Evolutionary conservation across 2,888 invertebrate genomes (phyloP).

Genomic region (Erynnis tages): DNA sequence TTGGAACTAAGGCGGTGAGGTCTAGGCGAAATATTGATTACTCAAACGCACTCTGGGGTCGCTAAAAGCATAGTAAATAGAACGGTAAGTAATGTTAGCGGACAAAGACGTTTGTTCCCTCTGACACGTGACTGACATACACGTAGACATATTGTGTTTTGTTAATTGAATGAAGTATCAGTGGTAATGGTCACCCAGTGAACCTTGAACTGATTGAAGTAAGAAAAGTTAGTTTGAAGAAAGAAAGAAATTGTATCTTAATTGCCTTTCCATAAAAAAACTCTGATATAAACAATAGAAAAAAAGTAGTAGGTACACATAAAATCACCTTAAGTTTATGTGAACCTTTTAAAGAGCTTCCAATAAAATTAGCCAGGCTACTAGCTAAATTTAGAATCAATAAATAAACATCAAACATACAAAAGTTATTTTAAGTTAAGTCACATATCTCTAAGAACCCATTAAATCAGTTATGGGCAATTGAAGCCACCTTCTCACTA

Average conservation of each 20-base stretch:
- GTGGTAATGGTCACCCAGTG: neutral
- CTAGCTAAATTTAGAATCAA: too few species aligned
- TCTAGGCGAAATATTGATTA: constrained; percentile 50
- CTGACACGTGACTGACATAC: constrained; percentile 44
- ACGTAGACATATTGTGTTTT: neutral
- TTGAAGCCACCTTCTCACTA: constrained; percentile 12
- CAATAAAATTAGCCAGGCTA: too few species aligned
- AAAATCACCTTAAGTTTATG: too few species aligned
- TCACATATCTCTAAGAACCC: constrained; percentile 4
- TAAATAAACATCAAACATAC: neutral
- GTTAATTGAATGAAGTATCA: neutral
- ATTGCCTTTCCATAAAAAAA: too few species aligned
- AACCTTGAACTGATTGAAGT: neutral
- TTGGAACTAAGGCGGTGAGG: neutral
- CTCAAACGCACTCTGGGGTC: constrained; percentile 60
- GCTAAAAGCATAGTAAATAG: constrained; percentile 78
- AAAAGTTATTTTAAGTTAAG: neutral
- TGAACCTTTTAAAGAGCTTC: too few species aligned
- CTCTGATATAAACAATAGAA: too few species aligned
- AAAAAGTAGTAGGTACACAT: too few species aligned
- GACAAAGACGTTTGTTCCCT: constrained; percentile 68
- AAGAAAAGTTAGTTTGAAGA: neutral
- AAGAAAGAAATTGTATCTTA: too few species aligned
- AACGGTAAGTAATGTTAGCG: constrained; percentile 70
- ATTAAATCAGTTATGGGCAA: constrained; percentile 10